Evolutionary conservation across 2,113 vertebrate species (phyloP).

Genomic region (Macrotus californicus): DNA sequence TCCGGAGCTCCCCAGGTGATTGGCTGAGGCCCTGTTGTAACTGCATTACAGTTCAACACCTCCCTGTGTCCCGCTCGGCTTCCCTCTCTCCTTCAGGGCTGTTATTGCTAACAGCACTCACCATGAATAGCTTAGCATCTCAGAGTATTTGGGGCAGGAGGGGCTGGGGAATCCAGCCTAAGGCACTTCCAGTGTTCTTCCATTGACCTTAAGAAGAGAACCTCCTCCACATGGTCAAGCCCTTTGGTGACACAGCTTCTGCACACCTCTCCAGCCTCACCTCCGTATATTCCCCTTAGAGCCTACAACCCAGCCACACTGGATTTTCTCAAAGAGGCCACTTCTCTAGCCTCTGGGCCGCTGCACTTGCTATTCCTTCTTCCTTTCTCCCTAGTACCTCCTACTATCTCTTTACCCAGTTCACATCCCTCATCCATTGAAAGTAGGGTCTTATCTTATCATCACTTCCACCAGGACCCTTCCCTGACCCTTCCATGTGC

Average conservation of each 20-base stretch:
- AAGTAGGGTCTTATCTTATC: neutral
- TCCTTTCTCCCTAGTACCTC: neutral
- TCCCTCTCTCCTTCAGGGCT: neutral
- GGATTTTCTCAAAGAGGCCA: neutral
- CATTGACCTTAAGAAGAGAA: neutral
- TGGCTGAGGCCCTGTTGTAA: neutral
- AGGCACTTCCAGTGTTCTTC: neutral
- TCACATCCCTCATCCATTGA: neutral
- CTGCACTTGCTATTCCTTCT: neutral
- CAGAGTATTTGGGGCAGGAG: neutral
- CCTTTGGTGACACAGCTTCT: neutral
- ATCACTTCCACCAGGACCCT: neutral
- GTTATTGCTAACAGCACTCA: neutral
- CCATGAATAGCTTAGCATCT: neutral
- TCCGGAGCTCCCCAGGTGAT: neutral
- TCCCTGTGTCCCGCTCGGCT: neutral
- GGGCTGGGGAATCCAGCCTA: neutral
- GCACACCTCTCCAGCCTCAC: neutral
- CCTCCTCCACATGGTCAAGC: neutral
- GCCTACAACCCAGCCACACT: neutral
- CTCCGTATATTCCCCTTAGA: fast-evolving
- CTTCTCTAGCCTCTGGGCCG: neutral
- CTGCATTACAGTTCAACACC: fast-evolving
- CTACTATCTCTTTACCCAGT: neutral
- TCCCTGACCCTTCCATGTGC: neutral